These are phyloP conservation scores for Metalampra italica DNA, from an alignment of 2,888 invertebrate species.

Conservation along the genomic window DNA sequence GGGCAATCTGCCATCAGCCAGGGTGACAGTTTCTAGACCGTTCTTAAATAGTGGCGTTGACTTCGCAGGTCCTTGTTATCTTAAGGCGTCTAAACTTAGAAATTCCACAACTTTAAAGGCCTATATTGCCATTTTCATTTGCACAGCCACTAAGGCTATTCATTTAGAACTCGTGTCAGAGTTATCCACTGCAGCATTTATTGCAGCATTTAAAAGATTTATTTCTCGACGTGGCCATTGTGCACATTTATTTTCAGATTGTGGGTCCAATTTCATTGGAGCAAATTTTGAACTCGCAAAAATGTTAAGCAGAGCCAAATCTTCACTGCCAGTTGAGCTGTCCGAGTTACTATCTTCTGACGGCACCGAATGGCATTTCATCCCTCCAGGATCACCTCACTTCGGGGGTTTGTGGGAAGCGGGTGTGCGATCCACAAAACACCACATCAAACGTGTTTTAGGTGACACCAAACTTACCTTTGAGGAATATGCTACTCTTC, in stretches of 20 bases:
- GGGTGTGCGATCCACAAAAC: conserved; percentile 15
- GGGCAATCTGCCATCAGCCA: conserved; percentile 5
- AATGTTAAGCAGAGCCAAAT: background rate
- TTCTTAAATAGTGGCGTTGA: conserved; percentile 3
- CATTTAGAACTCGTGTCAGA: background rate
- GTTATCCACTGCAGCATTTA: background rate
- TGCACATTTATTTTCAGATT: background rate
- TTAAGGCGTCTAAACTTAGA: conserved; percentile 14
- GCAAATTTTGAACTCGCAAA: background rate
- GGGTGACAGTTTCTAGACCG: conserved; percentile 1
- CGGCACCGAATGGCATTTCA: conserved; percentile 14
- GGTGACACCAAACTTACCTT: background rate
- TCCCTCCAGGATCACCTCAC: conserved; percentile 14
- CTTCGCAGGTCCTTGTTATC: conserved; percentile 8
- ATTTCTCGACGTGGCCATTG: background rate
- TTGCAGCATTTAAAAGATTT: background rate
- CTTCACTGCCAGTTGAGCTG: background rate
- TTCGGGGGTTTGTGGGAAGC: conserved; percentile 21
- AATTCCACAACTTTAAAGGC: conserved; percentile 19
- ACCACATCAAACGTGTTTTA: conserved; percentile 7
- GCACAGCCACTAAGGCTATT: background rate
- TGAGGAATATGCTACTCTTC: conserved; percentile 4
- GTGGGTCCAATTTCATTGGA: background rate
- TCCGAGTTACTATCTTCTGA: background rate
- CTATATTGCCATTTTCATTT: conserved; percentile 11